phyloP scores from a whole-genome alignment of 1,140 invertebrate species.

The Sycobia sp. region DNA sequence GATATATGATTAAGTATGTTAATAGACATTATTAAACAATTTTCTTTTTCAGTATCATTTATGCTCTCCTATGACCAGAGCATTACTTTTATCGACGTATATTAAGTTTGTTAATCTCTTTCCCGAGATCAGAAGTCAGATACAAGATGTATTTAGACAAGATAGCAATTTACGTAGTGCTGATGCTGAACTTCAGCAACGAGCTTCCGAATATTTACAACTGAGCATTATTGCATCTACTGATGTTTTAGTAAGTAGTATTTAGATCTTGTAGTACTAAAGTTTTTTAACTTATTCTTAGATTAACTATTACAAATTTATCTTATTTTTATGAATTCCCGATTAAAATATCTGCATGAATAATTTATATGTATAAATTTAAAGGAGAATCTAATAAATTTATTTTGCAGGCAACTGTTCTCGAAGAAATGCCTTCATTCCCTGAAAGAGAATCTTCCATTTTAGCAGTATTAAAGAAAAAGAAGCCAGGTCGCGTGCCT shows the following conservation, averaged over 20 bases:
- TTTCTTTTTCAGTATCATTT: constrained; percentile 80
- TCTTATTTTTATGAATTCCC: background rate
- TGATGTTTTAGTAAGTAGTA: constrained; percentile 86
- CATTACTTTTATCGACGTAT: constrained; percentile 95
- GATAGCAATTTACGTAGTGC: constrained; percentile 96
- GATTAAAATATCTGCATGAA: background rate
- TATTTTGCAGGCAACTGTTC: constrained; percentile 78
- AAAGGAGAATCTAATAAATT: background rate
- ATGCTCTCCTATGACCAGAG: constrained; percentile 95
- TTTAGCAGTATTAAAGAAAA: constrained; percentile 96
- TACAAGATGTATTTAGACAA: constrained; percentile 95
- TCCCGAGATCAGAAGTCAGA: constrained; percentile 95
- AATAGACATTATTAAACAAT: background rate
- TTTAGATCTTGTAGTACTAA: too few relatives aligned
- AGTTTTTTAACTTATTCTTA: too few relatives aligned
- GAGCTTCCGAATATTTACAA: constrained; percentile 97
- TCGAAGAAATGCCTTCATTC: constrained; percentile 99
- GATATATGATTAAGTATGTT: background rate
- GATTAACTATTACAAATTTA: background rate
- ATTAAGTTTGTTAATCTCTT: constrained; percentile 99
- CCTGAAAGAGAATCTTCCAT: constrained; percentile 98
- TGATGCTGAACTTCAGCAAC: constrained; percentile 97
- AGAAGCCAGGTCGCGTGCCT: constrained; percentile 90
- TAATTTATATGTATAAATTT: background rate
- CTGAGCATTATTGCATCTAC: constrained; percentile 94